phyloP scores from a whole-genome alignment of 1,140 invertebrate species.

The Xylocopa sonorina region DNA sequence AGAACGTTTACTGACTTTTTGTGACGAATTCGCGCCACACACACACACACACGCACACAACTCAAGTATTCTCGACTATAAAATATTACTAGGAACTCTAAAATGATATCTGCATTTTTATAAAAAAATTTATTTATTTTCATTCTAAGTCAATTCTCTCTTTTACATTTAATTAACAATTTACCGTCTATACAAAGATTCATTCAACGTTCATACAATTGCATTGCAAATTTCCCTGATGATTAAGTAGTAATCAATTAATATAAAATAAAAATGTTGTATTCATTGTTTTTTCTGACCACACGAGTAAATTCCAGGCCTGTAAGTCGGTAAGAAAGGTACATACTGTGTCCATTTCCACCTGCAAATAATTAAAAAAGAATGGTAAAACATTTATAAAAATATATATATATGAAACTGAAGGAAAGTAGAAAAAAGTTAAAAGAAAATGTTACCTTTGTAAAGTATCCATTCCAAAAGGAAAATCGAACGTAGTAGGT shows the following conservation, averaged over 20 bases:
- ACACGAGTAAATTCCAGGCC: constrained; percentile 61
- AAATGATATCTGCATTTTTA: background rate
- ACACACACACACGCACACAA: background rate
- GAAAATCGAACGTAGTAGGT: constrained; percentile 88
- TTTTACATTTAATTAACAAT: constrained; percentile 1
- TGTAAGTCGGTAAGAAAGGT: constrained; percentile 88
- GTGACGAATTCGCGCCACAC: background rate
- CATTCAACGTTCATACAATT: background rate
- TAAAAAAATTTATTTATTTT: constrained; percentile 1
- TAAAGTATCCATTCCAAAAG: constrained; percentile 86
- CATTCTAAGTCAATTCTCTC: background rate
- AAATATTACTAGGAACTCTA: background rate
- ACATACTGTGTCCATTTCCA: constrained; percentile 87
- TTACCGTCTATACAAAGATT: background rate
- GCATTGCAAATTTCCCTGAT: background rate
- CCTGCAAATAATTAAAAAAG: constrained; percentile 77
- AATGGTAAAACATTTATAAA: background rate
- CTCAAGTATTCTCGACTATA: too few species aligned
- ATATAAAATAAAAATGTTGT: background rate
- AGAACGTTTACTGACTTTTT: background rate
- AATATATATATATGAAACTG: background rate
- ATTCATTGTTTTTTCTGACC: constrained; percentile 5
- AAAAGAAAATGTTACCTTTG: constrained; percentile 78
- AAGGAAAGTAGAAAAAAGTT: background rate
- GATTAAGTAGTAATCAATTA: background rate